Base-by-base conservation (phyloP, 1,140 invertebrate genomes). In the Drosophila orena region DNA sequence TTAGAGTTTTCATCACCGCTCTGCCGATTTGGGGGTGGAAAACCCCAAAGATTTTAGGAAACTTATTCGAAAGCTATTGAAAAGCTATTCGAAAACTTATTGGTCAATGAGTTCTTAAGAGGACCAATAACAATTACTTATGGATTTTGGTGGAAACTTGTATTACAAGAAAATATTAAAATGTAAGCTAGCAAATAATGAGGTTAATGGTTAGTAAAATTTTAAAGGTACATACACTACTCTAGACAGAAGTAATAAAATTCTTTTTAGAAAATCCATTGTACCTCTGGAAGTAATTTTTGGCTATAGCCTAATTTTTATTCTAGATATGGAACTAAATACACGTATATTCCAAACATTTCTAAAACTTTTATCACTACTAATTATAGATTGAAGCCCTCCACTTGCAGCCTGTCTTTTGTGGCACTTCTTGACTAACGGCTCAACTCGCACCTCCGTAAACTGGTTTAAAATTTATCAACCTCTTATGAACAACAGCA, bases 391-490 rank as follows among this genome's bases (percentile, higher is more conserved):
- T 20, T 27, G 44, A 46, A 59, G 8, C 24, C 22, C n/a, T 22
- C 17, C 35, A 42, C 59, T 59, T 59, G 55, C 14, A 22, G 55
- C 7, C 30, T 17, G 24, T 38, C 58, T 65, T 58, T 56, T 71
- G 35, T 59, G 54, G 56, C 49, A 69, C 62, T 69, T 79, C 55
- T 81, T 65, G 56, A 60, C 52, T 24, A 50, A 60, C 20, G 53
- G 55, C 54, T 52, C 52, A 42, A 43, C 60, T 60, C 79, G 76
- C 61, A 66, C 60, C 57, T 88, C 17, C 30, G 30, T 20, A 89
- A 88, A 88, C 84, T 74, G 84, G 84, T 88, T 88, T 88, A 42
- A 57, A 70, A 86, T 86, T 69, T 86, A 71, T 81, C 53, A 52
- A 53, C 73, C 60, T 66, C 81, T 64, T 75, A 69, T 72, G 66